Percentiles rank a stretch among this genome's conserved stretches.
phyloP scores from a whole-genome alignment of 2,113 vertebrate genomes.

The Silurus meridionalis region DNA sequence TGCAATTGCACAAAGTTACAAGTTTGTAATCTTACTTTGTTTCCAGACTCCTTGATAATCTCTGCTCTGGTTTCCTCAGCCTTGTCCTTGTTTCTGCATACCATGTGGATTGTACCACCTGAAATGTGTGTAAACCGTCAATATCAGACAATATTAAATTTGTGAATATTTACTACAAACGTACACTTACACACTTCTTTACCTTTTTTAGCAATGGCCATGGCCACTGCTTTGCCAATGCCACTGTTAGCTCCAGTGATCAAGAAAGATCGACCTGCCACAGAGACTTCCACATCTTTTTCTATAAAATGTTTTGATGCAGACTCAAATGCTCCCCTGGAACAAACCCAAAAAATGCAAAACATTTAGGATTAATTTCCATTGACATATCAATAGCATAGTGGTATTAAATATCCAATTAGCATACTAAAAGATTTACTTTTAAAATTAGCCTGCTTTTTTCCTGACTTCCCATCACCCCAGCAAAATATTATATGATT shows the following conservation, averaged over 20 bases:
- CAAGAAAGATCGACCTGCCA: constrained; percentile 76
- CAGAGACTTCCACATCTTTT: constrained; percentile 75
- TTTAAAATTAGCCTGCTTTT: neutral
- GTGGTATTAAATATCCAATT: neutral
- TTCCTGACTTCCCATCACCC: neutral
- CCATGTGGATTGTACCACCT: constrained; percentile 80
- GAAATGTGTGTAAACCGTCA: neutral
- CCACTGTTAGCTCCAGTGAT: constrained; percentile 80
- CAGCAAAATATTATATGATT: neutral
- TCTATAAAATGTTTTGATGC: constrained; percentile 74
- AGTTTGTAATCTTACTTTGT: constrained; percentile 66
- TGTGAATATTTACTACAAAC: neutral
- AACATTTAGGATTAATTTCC: neutral
- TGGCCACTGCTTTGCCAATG: constrained; percentile 74
- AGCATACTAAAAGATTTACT: neutral
- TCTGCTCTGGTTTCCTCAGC: constrained; percentile 76
- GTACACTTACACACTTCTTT: neutral
- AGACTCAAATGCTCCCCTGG: constrained; percentile 69
- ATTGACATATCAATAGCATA: neutral
- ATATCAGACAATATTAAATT: neutral
- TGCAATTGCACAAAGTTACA: neutral
- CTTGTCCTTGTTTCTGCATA: constrained; percentile 80
- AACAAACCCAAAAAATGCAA: constrained; percentile 43
- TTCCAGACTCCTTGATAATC: constrained; percentile 76
- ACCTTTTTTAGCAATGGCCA: constrained; percentile 77